phyloP scores from a whole-genome alignment of 1,140 invertebrate genomes.

The Drosophila baimaii region DNA sequence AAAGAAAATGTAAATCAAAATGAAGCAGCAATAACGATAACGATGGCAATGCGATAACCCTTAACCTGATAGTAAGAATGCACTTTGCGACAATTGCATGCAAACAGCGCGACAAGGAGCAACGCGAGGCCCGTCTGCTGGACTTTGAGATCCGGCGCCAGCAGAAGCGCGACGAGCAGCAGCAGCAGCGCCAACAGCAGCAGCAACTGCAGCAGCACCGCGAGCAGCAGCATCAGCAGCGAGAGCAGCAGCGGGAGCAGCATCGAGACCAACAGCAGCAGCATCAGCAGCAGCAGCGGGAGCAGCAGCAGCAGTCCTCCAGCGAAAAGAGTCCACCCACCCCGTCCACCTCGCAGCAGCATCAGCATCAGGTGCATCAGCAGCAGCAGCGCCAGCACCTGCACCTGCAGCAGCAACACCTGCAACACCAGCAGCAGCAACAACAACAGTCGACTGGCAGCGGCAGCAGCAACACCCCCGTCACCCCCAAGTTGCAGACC shows the following conservation, averaged over 20 bases:
- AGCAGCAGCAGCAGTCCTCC: constrained; percentile 47
- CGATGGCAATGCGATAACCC: constrained; percentile 46
- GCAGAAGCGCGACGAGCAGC: constrained; percentile 83
- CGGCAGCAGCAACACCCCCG: constrained; percentile 65
- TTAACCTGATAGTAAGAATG: constrained; percentile 75
- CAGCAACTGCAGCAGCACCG: constrained; percentile 77
- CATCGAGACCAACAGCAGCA: constrained; percentile 45
- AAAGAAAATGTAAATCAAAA: constrained; percentile 14
- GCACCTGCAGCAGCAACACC: constrained; percentile 53
- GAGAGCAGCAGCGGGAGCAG: constrained; percentile 58
- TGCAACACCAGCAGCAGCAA: constrained; percentile 52
- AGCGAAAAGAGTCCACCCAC: constrained; percentile 63
- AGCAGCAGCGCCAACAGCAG: constrained; percentile 79
- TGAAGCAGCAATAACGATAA: constrained; percentile 30
- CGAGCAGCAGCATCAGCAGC: constrained; percentile 69
- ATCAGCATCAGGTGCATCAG: constrained; percentile 35
- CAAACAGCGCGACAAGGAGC: constrained; percentile 84
- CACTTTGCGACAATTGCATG: constrained; percentile 83
- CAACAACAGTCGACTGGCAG: constrained; percentile 58
- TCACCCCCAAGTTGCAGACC: constrained; percentile 75
- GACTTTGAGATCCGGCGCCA: constrained; percentile 84
- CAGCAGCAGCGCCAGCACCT: constrained; percentile 58
- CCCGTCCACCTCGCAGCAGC: constrained; percentile 53
- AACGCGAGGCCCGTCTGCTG: constrained; percentile 83
- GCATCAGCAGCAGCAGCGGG: constrained; percentile 54